phyloP scores from a whole-genome alignment of 2,888 invertebrate genomes.

The Lasius platythorax region DNA sequence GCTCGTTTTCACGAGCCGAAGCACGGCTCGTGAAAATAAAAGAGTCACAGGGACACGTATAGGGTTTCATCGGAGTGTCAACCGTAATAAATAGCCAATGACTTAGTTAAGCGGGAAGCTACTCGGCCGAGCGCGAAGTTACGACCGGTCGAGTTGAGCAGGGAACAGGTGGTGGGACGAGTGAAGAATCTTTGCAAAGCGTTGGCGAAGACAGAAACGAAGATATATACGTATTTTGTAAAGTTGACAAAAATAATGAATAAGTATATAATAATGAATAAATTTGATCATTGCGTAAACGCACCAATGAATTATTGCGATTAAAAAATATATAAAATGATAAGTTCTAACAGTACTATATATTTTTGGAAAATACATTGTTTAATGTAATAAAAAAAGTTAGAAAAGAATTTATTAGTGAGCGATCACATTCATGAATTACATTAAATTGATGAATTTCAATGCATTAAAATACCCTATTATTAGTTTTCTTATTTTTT shows the following conservation, averaged over 20 bases:
- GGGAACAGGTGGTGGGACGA: conserved; percentile 53
- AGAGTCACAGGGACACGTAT: conserved; percentile 57
- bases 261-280: neutral
- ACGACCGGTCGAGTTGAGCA: conserved; percentile 60
- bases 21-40: conserved; percentile 53
- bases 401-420: neutral
- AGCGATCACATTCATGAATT: neutral
- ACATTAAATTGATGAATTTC: too few species aligned
- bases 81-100: conserved; percentile 83
- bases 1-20: conserved; percentile 60
- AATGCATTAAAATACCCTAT: neutral
- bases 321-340: neutral
- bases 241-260: neutral
- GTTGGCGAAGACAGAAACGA: conserved; percentile 45
- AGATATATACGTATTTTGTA: neutral
- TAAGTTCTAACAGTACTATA: neutral
- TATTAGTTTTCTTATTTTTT: neutral
- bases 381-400: neutral
- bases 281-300: neutral
- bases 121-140: conserved; percentile 50
- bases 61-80: conserved; percentile 79
- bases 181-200: conserved; percentile 12
- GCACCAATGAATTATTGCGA: neutral
- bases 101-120: conserved; percentile 76
- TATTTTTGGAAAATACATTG: neutral